phyloP scores from a whole-genome alignment of 2,113 vertebrate species.

The Gymnorhina tibicen region DNA sequence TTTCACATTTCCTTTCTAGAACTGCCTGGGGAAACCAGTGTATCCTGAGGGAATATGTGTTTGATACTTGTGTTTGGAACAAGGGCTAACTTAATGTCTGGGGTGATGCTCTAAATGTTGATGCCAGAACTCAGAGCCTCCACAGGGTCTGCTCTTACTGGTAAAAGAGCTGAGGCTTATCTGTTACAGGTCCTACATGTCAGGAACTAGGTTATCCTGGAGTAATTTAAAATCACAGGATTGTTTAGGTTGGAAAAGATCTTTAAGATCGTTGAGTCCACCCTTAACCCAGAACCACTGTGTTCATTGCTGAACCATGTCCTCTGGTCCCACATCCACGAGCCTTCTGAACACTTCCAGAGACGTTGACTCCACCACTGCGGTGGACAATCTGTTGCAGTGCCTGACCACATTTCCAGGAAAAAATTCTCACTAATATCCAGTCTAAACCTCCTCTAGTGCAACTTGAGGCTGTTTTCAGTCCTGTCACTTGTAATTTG shows the following conservation, averaged over 20 bases:
- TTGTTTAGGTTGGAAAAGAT: background rate
- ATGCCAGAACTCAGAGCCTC: background rate
- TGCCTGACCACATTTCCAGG: background rate
- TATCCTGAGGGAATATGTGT: background rate
- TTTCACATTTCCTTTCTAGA: background rate
- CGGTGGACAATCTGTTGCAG: background rate
- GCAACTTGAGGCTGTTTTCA: background rate
- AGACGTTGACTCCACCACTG: background rate
- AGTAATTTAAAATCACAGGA: background rate
- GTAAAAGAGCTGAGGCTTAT: background rate
- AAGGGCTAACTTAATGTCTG: background rate
- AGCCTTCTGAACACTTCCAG: background rate
- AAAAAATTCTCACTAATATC: background rate
- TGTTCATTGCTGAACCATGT: background rate
- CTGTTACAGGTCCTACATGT: background rate
- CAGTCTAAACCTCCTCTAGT: background rate
- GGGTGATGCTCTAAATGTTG: background rate
- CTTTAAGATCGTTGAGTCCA: background rate
- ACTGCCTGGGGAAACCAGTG: background rate
- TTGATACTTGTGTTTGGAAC: background rate
- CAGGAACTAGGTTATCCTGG: background rate
- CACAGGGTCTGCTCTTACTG: background rate
- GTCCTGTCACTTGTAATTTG: background rate
- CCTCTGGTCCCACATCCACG: too few species aligned
- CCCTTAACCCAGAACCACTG: background rate